Evolutionary conservation across 2,797 vertebrate genomes (phyloP).

Genomic region (Sebastes alutus): DNA sequence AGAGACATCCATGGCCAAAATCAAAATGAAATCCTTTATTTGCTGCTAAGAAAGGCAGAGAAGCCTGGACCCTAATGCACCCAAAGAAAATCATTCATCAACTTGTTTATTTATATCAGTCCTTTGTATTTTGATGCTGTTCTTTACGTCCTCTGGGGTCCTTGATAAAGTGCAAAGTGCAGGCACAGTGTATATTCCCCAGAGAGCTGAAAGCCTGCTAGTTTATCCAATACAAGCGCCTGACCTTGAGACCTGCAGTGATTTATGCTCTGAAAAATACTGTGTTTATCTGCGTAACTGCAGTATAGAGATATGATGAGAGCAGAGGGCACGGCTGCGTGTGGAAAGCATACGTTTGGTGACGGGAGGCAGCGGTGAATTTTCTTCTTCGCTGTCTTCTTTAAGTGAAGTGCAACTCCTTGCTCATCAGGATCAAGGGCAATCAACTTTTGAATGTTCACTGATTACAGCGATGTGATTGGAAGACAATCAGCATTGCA

Average conservation of each 20-base stretch:
- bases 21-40: slow-evolving; percentile 19
- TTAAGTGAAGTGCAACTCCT: not conserved
- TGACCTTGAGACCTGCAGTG: slow-evolving; percentile 14
- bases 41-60: not conserved
- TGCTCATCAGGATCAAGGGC: not conserved
- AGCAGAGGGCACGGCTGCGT: not conserved
- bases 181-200: not conserved
- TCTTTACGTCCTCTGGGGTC: not conserved
- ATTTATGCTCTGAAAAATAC: not conserved
- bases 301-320: not conserved
- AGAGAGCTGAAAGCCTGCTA: not conserved
- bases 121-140: not conserved
- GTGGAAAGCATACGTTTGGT: not conserved
- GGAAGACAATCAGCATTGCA: slow-evolving; percentile 3
- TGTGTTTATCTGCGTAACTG: not conserved
- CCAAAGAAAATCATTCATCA: not conserved
- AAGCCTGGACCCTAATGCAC: not conserved
- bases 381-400: not conserved
- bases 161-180: not conserved
- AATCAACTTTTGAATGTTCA: slow-evolving; percentile 24
- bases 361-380: not conserved
- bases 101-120: not conserved
- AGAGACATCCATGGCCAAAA: slow-evolving; percentile 24
- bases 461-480: slow-evolving; percentile 9
- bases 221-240: not conserved